Base-by-base conservation (phyloP, 1,140 invertebrate genomes). In the Zaprionus ornatus region DNA sequence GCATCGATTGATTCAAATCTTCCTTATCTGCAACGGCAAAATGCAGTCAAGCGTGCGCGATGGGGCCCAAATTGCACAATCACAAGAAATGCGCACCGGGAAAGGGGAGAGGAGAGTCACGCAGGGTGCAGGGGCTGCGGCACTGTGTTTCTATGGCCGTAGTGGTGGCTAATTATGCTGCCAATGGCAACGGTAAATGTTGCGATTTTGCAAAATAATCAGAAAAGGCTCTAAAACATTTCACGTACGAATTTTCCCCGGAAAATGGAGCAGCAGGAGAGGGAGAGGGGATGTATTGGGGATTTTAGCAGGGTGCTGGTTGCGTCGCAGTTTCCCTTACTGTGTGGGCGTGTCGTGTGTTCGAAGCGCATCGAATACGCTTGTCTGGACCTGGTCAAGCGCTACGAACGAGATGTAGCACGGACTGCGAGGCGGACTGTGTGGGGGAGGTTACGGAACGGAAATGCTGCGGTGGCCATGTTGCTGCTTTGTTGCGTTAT, bases 161-260 rank as follows among this genome's bases (percentile, higher is more conserved):
- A 52, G 29, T 25, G 76, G 56, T 35, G 76, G 69, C 83, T 88
- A 88, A 86, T 86, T 86, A 86, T 83, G 52, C 56, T 79, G 69
- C 63, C 77, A 71, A 62, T 60, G 74, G 75, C 68, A 69, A 79
- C 77, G 80, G 80, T 80, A 88, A 88, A 80, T 77, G 83, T 70
- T 83, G 55, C 85, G 70, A 84, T 90, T 90, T 81, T 88, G 84
- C 84, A 80, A 90, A 88, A 88, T 90, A 88, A 88, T 88, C 84
- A 90, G 81, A 88, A 88, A 90, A 88, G 72, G 71, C 85, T 84
- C 69, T 76, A 74, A 68, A 59, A 75, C 70, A 80, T 88, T 84
- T 84, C 81, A 76, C 85, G 78, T 79, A 65, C 40, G 67, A 82
- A 73, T 65, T 55, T 52, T 52, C 63, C 60, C 27, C 37, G 59